A percentile compares a stretch with the other conserved stretches of the same genome.
Evolutionary conservation across 1,140 invertebrate species (phyloP).

Genomic region (Drosophila prosaltans): DNA sequence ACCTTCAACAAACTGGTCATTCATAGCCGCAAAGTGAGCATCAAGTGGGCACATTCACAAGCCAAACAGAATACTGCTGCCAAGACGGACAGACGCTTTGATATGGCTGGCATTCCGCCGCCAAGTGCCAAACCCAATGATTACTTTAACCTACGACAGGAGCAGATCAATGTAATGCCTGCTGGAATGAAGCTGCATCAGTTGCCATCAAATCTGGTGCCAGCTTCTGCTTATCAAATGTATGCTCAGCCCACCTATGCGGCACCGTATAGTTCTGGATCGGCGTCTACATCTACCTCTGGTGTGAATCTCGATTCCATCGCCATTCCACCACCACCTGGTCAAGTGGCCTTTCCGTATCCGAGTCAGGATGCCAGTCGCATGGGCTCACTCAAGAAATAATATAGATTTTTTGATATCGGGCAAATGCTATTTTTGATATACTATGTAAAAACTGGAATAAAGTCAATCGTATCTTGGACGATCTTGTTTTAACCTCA

Average conservation of each 20-base stretch:
- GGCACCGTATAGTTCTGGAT: conserved; percentile 70
- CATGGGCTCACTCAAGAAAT: conserved; percentile 87
- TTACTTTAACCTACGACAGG: conserved; percentile 90
- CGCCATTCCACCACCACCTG: conserved; percentile 84
- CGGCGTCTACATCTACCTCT: conserved; percentile 37
- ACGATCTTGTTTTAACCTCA: neutral
- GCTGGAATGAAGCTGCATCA: conserved; percentile 83
- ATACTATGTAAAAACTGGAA: neutral
- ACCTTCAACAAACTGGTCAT: conserved; percentile 98
- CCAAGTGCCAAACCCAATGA: conserved; percentile 86
- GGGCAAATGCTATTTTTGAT: conserved; percentile 16
- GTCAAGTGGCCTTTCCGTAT: conserved; percentile 95
- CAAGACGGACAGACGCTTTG: conserved; percentile 83
- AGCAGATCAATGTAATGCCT: conserved; percentile 84
- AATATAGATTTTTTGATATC: conserved; percentile 1
- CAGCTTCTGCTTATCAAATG: conserved; percentile 84
- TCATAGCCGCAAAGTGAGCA: conserved; percentile 93
- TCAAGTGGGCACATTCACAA: conserved; percentile 98
- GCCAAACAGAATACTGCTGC: conserved; percentile 85
- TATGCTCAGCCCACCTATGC: conserved; percentile 85
- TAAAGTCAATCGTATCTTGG: neutral
- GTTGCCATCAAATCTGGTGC: conserved; percentile 85
- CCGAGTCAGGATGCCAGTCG: conserved; percentile 96
- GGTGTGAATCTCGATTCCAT: conserved; percentile 79
- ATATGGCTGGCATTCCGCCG: conserved; percentile 94